Percentiles rank a stretch among this genome's conserved stretches.
Conservation (phyloP, 2,113 vertebrate species). For the Ictalurus furcatus region DNA sequence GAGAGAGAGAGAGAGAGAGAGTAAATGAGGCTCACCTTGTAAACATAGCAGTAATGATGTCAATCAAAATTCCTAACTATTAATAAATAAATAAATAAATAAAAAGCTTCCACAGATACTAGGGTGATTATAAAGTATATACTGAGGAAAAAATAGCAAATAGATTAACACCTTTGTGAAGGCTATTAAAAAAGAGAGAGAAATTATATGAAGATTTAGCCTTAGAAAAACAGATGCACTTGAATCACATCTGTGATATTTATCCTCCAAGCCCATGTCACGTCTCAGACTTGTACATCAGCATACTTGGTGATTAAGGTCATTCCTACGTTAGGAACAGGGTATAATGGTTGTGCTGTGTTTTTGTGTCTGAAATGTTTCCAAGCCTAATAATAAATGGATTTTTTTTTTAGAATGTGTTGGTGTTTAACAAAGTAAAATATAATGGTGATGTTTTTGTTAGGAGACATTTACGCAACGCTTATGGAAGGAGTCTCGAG, state of each 20-base stretch:
- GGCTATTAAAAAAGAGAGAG: neutral
- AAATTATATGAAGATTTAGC: neutral
- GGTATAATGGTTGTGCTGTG: neutral
- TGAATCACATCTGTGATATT: neutral
- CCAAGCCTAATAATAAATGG: too few relatives aligned
- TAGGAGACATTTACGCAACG: too few relatives aligned
- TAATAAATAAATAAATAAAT: neutral
- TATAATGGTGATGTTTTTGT: too few relatives aligned
- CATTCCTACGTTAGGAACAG: neutral
- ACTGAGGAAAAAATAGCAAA: neutral
- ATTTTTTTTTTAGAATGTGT: too few relatives aligned
- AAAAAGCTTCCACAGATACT: neutral
- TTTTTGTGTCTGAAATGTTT: constrained; percentile 9
- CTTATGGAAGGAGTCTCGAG: too few relatives aligned
- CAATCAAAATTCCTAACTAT: neutral
- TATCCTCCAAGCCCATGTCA: neutral
- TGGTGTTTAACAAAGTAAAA: too few relatives aligned
- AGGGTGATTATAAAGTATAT: neutral
- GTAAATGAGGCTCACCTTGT: neutral
- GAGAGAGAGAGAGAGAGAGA: neutral
- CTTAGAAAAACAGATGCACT: neutral
- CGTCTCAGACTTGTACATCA: neutral
- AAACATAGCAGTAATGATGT: neutral
- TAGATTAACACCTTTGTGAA: neutral
- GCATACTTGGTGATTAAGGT: neutral